Evolutionary conservation across 2,113 vertebrate genomes (phyloP).

Genomic region (Puffinus mauretanicus): DNA sequence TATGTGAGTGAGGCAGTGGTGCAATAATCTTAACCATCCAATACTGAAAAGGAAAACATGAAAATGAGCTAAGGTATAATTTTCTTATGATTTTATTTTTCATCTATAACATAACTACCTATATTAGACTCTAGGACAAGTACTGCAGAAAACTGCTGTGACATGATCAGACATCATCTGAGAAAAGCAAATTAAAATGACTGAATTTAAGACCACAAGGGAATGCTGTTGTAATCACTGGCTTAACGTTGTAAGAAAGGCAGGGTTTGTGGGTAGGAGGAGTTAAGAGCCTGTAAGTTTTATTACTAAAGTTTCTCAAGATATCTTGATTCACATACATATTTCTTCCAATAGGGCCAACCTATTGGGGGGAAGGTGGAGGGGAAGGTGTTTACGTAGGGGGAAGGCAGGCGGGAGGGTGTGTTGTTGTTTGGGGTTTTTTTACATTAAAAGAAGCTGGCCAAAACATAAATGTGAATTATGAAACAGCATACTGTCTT

Average conservation of each 20-base stretch:
- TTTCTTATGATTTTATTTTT: background rate
- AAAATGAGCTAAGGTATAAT: background rate
- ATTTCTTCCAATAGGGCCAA: background rate
- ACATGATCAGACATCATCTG: background rate
- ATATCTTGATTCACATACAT: rapidly evolving
- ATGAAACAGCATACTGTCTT: background rate
- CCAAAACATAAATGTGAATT: background rate
- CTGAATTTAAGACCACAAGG: background rate
- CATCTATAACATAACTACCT: background rate
- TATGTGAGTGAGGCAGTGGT: slow-evolving; percentile 97
- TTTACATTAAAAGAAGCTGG: background rate
- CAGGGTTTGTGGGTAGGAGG: background rate
- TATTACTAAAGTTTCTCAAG: background rate
- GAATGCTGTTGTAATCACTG: background rate
- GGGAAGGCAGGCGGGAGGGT: rapidly evolving
- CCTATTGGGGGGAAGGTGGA: background rate
- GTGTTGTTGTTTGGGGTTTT: background rate
- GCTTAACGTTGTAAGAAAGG: background rate
- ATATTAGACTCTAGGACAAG: background rate
- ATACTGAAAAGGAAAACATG: slow-evolving; percentile 79
- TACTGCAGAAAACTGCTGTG: background rate
- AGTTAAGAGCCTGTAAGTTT: background rate
- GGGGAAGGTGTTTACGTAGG: background rate
- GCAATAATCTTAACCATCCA: slow-evolving; percentile 94
- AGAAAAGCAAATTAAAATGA: background rate